Evolutionary conservation across 2,113 vertebrate genomes (phyloP).

Genomic region (Tor tambroides): DNA sequence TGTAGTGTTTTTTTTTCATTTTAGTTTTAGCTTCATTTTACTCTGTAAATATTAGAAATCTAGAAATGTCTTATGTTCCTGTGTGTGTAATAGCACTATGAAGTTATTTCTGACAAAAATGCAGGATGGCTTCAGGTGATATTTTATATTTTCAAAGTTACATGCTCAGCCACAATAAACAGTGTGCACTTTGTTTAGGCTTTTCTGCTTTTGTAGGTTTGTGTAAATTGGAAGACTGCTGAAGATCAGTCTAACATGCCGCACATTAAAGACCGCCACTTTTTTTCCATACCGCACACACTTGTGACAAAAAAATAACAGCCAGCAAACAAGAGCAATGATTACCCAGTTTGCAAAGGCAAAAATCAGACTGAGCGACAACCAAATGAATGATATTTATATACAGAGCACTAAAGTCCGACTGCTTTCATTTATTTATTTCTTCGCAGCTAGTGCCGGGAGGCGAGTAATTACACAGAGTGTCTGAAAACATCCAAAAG

Average conservation of each 20-base stretch:
- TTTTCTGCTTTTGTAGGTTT: background rate
- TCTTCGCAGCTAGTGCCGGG: slow-evolving; percentile 12
- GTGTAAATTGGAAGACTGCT: slow-evolving; percentile 18
- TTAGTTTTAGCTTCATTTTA: background rate
- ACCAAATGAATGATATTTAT: slow-evolving; percentile 44
- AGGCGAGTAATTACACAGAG: slow-evolving; percentile 45
- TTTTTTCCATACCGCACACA: background rate
- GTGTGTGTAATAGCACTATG: background rate
- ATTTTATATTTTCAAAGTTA: slow-evolving; percentile 9
- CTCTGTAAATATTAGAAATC: background rate
- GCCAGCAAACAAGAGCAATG: slow-evolving; percentile 28
- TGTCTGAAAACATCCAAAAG: slow-evolving; percentile 33
- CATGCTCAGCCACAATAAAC: background rate
- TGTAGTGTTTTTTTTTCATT: background rate
- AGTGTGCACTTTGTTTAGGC: background rate
- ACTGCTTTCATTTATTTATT: slow-evolving; percentile 40
- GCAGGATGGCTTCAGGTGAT: slow-evolving; percentile 19
- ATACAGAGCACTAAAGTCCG: slow-evolving; percentile 9
- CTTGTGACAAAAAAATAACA: slow-evolving; percentile 16
- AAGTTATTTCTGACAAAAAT: background rate
- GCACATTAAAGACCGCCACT: slow-evolving; percentile 32
- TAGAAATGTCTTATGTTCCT: background rate
- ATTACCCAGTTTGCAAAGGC: slow-evolving; percentile 13
- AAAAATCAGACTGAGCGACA: slow-evolving; percentile 2
- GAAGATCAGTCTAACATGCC: slow-evolving; percentile 1